Evolutionary conservation across 2,113 vertebrate species (phyloP).

Genomic region (Pelecanus crispus): DNA sequence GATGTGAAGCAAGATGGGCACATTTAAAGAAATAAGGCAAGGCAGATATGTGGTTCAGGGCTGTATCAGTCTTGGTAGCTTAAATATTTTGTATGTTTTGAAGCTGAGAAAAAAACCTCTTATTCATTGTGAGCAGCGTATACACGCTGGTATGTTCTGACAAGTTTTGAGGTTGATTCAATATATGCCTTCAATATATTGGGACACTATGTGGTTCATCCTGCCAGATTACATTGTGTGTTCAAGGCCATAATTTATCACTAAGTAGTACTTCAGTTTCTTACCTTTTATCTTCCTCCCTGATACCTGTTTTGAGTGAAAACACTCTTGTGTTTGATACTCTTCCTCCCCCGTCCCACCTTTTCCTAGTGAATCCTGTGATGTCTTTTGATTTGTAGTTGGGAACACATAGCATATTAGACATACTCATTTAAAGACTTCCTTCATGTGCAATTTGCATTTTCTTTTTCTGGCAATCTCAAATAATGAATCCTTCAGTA

Average conservation of each 20-base stretch:
- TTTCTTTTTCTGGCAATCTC: not conserved
- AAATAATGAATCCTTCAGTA: not conserved
- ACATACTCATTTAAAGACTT: not conserved
- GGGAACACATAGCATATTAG: not conserved
- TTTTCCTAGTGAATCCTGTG: not conserved
- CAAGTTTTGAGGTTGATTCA: not conserved
- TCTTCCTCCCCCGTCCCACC: not conserved
- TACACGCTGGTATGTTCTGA: not conserved
- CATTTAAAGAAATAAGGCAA: not conserved
- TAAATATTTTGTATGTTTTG: not conserved
- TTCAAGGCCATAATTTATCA: not conserved
- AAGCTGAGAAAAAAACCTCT: not conserved
- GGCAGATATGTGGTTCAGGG: not conserved
- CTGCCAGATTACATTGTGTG: not conserved
- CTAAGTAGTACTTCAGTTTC: not conserved
- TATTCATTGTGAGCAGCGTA: not conserved
- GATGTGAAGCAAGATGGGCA: not conserved
- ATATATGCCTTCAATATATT: not conserved
- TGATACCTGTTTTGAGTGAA: not conserved
- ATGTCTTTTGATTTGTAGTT: not conserved
- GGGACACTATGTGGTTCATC: not conserved
- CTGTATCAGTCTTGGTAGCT: not conserved
- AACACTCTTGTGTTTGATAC: not conserved
- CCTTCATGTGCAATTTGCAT: not conserved
- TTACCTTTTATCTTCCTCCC: not conserved